Conservation (phyloP, 2,113 vertebrate genomes). For the Caretta caretta region DNA sequence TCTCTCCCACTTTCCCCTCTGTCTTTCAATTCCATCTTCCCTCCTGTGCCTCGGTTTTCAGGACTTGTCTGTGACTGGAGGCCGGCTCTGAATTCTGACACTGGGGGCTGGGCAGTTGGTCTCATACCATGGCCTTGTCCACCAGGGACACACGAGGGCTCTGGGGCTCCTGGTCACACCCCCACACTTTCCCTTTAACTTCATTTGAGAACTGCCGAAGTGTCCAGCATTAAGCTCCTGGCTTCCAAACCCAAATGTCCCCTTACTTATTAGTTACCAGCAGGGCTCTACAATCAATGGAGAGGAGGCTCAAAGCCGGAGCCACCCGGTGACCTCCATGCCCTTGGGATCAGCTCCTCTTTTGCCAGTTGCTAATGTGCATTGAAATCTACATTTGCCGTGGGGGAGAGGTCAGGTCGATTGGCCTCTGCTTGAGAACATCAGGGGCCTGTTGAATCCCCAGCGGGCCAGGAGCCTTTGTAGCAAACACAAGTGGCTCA, state of each 20-base stretch:
- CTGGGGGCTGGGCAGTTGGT: not conserved
- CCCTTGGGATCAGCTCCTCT: not conserved
- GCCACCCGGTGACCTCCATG: no score
- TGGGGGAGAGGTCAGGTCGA: not conserved
- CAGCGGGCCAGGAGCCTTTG: not conserved
- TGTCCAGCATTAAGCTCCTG: no score
- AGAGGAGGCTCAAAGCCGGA: no score
- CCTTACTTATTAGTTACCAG: no score
- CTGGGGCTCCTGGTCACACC: no score
- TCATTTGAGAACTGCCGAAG: no score
- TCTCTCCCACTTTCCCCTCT: no score
- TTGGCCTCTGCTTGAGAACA: not conserved
- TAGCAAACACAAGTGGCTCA: not conserved
- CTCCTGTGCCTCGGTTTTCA: not conserved
- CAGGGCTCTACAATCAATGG: no score
- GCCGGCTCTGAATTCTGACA: not conserved
- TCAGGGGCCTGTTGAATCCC: not conserved
- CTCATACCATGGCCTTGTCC: not conserved
- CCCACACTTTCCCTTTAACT: no score
- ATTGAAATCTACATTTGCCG: not conserved
- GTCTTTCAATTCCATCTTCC: not conserved
- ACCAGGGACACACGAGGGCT: no score
- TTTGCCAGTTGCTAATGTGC: fast-evolving
- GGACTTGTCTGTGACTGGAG: not conserved
- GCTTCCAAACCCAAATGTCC: no score